Evolutionary conservation across 2,888 invertebrate species (phyloP).

Genomic region (Norana najaformis): DNA sequence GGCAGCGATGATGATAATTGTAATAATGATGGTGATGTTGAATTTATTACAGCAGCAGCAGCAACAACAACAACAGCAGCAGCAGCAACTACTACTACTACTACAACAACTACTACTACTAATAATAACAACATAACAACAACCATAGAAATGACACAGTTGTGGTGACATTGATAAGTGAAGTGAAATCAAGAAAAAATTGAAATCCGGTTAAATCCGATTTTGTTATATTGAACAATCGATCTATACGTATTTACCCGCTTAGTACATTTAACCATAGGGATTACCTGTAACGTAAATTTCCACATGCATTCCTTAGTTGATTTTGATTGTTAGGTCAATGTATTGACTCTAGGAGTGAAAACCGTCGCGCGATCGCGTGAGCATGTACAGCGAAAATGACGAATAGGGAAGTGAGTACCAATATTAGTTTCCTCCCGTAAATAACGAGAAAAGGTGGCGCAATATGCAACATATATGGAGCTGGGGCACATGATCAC

Average conservation of each 20-base stretch:
- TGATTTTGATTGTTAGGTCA: too few relatives aligned
- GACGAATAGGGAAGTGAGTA: neutral
- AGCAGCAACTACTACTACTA: too few relatives aligned
- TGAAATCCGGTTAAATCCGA: neutral
- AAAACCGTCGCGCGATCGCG: neutral
- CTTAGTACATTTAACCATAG: too few relatives aligned
- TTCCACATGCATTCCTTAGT: neutral
- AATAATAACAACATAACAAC: too few relatives aligned
- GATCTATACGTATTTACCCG: too few relatives aligned
- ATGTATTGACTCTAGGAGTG: too few relatives aligned
- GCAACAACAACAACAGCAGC: too few relatives aligned
- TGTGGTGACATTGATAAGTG: neutral
- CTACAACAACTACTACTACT: too few relatives aligned
- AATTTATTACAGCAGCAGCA: neutral
- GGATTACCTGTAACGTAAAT: too few relatives aligned
- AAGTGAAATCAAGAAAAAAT: neutral
- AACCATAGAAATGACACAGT: too few relatives aligned
- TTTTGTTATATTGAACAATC: too few relatives aligned
- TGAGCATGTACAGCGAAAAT: neutral
- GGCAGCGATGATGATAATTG: neutral
- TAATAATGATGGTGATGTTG: neutral
- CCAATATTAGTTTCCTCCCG: neutral
- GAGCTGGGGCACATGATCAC: neutral
- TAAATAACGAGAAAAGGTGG: neutral
- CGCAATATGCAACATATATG: neutral